phyloP scores from a whole-genome alignment of 2,797 vertebrate genomes.

The Poeciliopsis infans region DNA sequence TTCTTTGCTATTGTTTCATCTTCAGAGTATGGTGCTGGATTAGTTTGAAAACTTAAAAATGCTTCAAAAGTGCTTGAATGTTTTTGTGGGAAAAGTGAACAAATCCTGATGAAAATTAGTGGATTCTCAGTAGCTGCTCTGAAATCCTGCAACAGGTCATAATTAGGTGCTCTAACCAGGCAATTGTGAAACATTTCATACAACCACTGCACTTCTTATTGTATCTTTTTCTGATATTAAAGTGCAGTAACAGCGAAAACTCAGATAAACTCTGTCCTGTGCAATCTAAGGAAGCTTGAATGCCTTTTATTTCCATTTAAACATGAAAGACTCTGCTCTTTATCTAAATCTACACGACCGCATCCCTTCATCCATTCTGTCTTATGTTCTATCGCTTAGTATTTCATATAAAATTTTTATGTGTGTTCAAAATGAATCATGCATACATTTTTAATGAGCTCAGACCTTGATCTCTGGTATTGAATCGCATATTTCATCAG shows the following conservation, averaged over 20 bases:
- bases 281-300: not conserved
- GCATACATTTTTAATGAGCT: not conserved
- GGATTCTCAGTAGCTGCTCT: not conserved
- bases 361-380: not conserved
- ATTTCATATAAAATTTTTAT: not conserved
- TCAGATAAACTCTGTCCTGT: not conserved
- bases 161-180: not conserved
- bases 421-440: not conserved
- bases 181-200: not conserved
- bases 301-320: not conserved
- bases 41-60: too few species aligned
- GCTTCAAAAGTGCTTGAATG: too few species aligned
- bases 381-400: not conserved
- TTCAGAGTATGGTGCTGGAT: too few species aligned
- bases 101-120: not conserved
- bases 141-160: not conserved
- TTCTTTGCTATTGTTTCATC: too few species aligned
- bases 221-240: not conserved
- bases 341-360: not conserved
- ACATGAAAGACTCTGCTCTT: not conserved
- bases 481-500: not conserved
- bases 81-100: too few species aligned
- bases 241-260: not conserved
- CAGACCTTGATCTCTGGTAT: not conserved
- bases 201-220: not conserved